Evolutionary conservation across 1,140 invertebrate species (phyloP), one percentile per base, ranked within the genome.

Genomic region (Drosophila suzukii): DNA sequence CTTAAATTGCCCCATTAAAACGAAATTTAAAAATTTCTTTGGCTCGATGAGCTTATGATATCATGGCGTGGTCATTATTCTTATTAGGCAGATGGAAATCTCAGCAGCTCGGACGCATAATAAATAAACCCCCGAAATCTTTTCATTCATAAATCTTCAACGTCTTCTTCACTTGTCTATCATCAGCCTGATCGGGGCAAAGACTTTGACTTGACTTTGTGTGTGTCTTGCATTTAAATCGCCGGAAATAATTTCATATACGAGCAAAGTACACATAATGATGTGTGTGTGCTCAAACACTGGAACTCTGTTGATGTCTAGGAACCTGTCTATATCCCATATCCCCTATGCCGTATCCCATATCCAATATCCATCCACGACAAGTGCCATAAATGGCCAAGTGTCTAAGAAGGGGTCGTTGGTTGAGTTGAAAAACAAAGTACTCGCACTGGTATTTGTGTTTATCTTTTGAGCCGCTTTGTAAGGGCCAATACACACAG

Each of bases 181-280:
- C 61, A 43, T 30, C 54, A 75, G 24, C 15, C n/a, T 11, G 30
- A 51, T 51, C 49, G 30, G 27, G n/a, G 13, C n/a, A n/a, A 30
- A 51, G 82, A 66, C 72, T 82, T 73, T 65, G 75, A 39, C 44
- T 65, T 55, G 73, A 41, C 75, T 78, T 66, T 55, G 85, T 84
- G 78, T 89, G 84, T 89, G 84, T 84, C 84, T 89, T 84, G 84
- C 77, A 89, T 89, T 89, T 89, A 84, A 89, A 89, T 89, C 78
- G 81, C 84, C 84, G 84, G 84, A 89, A 89, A 89, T 89, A 89
- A 89, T 89, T 80, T 83, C 56, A 75, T 58, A 53, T 53, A 53
- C 50, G 50, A 53, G 32, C n/a, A 75, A 30, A 78, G 20, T 34
- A 58, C 20, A 62, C 41, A 51, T 10, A 8, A 39, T 34, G 20